Base-by-base conservation (phyloP, 2,888 invertebrate genomes). In the Alloscopus bannaensis region DNA sequence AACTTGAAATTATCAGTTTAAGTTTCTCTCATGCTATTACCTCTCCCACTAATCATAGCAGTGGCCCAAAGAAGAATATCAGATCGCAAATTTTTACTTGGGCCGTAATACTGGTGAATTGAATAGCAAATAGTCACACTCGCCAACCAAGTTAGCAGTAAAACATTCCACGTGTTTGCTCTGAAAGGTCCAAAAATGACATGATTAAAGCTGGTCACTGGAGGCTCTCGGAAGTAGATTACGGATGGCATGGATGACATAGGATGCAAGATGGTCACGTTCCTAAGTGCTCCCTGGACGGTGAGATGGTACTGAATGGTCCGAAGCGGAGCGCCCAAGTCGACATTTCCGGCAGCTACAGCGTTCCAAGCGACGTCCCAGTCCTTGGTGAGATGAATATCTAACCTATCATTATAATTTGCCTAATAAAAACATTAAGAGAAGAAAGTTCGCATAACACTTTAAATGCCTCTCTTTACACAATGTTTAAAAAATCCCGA, bases 221-320 rank as follows among this genome's bases (percentile, higher is more conserved):
- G 52, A 1, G 64, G 62, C n/a, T 62, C 64, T 8, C 64, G 36
- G 28, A 72, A 72, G 45, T 72, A 72, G 2, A 72, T 42, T 20
- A 18, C 36, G 22, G 71, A 60, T 8, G 64, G 3, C 47, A 42
- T 59, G 29, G 13, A 2, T 2, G 59, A 47, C 1, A 72, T 13
- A 18, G 72, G 64, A 22, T 72, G 64, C n/a, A 64, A 29, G 11
- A 72, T 18, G 11, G 11, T 40, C 24, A 72, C 22, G 4, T 20
- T 24, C 16, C 8, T 18, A 36, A 40, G 1, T 0, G 3, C 50
- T 24, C 64, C 64, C 16, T 24, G 6, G 1, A 18, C 6, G 3
- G n/a, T 22, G 2, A 24, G 20, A 24, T 3, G 1, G 8, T 26
- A 1, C 18, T 45, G 13, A 18, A 45, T n/a, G 6, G 64, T 45